Base-by-base conservation (phyloP, 2,113 vertebrate genomes). In the Gobius niger region DNA sequence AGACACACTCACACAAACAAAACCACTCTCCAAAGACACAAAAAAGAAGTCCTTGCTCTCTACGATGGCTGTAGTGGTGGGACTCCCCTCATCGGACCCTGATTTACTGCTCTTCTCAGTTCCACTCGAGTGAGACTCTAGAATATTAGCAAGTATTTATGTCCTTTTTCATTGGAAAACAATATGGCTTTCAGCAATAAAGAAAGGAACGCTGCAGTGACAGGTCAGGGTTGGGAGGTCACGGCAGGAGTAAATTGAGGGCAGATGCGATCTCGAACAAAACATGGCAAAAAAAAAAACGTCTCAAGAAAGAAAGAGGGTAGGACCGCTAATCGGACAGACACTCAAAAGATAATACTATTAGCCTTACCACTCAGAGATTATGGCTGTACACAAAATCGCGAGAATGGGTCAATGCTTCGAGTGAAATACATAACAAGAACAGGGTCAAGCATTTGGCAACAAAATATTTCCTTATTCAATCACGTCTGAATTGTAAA, bases 221-320 rank as follows among this genome's bases (percentile, higher is more conserved):
- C 91, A 92, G 93, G 92, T 80, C 88, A 86, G 90, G 94, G 96
- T 95, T 93, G 87, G 67, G 73, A 93, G 96, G 96, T 98, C 96
- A 95, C 88, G 49, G 86, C 86, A 77, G 90, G 91, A 96, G 94
- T 95, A 96, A 97, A 98, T 96, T 96, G 93, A 93, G 96, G 95
- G 95, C 95, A 98, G 96, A 95, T 96, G 95, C 96, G 89, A 92
- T 88, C 73, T 75, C 68, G 44, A 89, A 94, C 86, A 88, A 90
- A 91, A 84, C 85, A 46, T 88, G 80, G 89, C 34, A 34, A 34
- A 34, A 24, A 24, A 78, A 78, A 78, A 81, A 78, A 47, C 53
- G 13, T 51, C 75, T 5, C 12, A 44, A 49, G 46, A 49, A 49
- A 75, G 75, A 80, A 82, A 41, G 44, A 53, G 73, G 67, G 68